Evolutionary conservation across 2,888 invertebrate genomes (phyloP), one percentile per base, ranked within the genome.

Genomic region (Apotomis betuletana): DNA sequence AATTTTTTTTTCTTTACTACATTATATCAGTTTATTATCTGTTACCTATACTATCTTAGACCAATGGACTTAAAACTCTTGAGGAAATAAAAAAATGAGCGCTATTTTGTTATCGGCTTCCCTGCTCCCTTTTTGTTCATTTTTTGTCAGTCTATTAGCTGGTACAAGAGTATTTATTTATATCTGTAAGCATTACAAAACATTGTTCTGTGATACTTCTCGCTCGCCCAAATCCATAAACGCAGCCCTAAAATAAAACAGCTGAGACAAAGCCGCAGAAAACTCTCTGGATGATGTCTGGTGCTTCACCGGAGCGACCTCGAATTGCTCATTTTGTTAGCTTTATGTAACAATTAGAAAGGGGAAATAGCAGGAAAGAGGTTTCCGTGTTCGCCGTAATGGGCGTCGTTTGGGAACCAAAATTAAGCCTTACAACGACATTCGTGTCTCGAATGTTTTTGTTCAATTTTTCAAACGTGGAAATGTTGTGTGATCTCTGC

Each of bases 331-430:
- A 83, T 87, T 88, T 85, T 83, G 84, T 88, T 88, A 85, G 86
- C 85, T 88, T 90, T 87, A 89, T 88, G 85, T 86, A 85, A 88
- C 89, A 90, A 90, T 90, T 89, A 89, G 83, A 82, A 83, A 84
- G 81, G 81, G 81, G 81, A 79, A 85, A 85, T 83, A 81, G 78
- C 83, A 84, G 83, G 80, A 85, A 85, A 84, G 83, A 84, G 85
- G 84, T 85, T 80, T 84, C 82, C 81, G 77, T 78, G 81, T 79
- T 79, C 79, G 76, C 78, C 77, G 79, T 85, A 87, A 88, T 86
- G 83, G 80, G 77, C 79, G 80, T 81, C 81, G 85, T 87, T 87
- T 81, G 79, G 79, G 76, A 83, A 82, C 84, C 85, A 81, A 85
- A 89, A 90, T 88, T 81, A 85, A 84, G 82, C 83, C 81, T 77